Evolutionary conservation across 2,888 invertebrate species (phyloP).

Genomic region (Zaprionus lineosus): DNA sequence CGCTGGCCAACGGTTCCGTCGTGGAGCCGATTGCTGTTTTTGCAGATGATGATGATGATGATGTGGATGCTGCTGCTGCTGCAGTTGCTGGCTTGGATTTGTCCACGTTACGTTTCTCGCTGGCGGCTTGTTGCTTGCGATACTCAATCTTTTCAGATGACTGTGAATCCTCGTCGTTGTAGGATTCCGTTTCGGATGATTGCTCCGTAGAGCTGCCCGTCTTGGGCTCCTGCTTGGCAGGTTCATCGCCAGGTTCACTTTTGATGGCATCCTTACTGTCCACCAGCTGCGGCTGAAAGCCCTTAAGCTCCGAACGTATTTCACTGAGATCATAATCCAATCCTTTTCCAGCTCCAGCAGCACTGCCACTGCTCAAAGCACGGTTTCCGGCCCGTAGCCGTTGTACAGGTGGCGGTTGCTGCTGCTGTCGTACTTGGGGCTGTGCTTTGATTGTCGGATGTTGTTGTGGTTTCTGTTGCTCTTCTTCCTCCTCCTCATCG

Average conservation of each 20-base stretch:
- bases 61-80: slow-evolving; percentile 32
- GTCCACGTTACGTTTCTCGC: slow-evolving; percentile 67
- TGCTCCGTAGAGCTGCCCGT: slow-evolving; percentile 79
- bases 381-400: slow-evolving; percentile 50
- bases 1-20: slow-evolving; percentile 68
- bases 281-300: slow-evolving; percentile 84
- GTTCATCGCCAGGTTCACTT: slow-evolving; percentile 40
- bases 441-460: slow-evolving; percentile 42
- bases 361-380: slow-evolving; percentile 54
- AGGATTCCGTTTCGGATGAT: slow-evolving; percentile 82
- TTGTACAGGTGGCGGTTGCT: slow-evolving; percentile 12
- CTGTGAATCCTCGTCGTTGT: slow-evolving; percentile 82
- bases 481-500: slow-evolving; percentile 82
- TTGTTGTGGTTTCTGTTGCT: slow-evolving; percentile 13
- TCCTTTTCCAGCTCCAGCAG: slow-evolving; percentile 83
- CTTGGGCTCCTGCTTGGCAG: slow-evolving; percentile 65
- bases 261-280: slow-evolving; percentile 61
- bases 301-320: slow-evolving; percentile 92
- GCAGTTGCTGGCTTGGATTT: slow-evolving; percentile 42
- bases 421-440: slow-evolving; percentile 1
- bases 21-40: slow-evolving; percentile 16
- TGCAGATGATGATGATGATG: slow-evolving; percentile 36
- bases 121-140: slow-evolving; percentile 46
- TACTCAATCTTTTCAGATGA: slow-evolving; percentile 79
- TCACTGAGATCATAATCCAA: slow-evolving; percentile 93